A percentile compares a stretch with the other conserved stretches of the same genome.
Evolutionary conservation across 2,888 invertebrate species (phyloP).

Genomic region (Ochropleura leucogaster): DNA sequence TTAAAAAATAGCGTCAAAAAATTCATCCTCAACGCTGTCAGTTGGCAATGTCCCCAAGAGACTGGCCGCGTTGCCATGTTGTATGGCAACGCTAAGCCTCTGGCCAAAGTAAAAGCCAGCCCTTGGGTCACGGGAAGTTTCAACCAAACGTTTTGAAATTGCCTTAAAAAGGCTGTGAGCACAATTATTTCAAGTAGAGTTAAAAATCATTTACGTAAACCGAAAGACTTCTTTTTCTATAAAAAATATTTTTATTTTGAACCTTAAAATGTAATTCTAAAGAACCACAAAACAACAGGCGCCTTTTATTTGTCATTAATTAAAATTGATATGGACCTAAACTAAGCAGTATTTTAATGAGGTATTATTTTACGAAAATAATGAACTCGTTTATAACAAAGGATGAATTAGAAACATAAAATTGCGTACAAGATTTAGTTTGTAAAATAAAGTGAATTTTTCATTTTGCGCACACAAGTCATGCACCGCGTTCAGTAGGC

Average conservation of each 20-base stretch:
- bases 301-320: conserved; percentile 3
- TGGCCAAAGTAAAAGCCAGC: too few species aligned
- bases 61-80: too few species aligned
- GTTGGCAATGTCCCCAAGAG: too few species aligned
- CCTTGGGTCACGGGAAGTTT: too few species aligned
- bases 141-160: too few species aligned
- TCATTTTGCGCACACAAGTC: conserved; percentile 48
- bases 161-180: too few species aligned
- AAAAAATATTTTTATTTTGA: neutral
- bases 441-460: conserved; percentile 55
- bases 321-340: conserved; percentile 4
- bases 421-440: conserved; percentile 41
- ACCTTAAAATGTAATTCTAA: neutral
- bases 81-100: too few species aligned
- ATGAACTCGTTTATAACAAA: conserved; percentile 20
- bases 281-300: conserved; percentile 3
- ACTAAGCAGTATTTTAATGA: conserved; percentile 23
- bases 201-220: neutral
- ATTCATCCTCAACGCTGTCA: too few species aligned
- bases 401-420: conserved; percentile 39
- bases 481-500: conserved; percentile 31
- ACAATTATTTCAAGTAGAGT: too few species aligned
- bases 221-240: neutral
- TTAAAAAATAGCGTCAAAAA: too few species aligned
- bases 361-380: conserved; percentile 48